Evolutionary conservation across 2,888 invertebrate species (phyloP).

Genomic region (Sinhomidia bicolor): DNA sequence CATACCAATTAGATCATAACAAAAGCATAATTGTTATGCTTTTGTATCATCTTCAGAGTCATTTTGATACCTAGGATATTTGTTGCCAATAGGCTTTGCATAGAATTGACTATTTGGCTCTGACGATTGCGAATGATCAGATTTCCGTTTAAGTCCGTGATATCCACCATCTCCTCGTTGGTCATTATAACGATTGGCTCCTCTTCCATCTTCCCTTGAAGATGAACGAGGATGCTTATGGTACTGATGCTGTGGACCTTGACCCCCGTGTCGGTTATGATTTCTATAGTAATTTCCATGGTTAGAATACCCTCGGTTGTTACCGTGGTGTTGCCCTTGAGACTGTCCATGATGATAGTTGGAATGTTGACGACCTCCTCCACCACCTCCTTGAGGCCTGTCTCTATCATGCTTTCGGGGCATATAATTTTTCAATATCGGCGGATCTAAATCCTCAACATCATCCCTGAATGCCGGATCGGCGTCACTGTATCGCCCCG

Average conservation of each 20-base stretch:
- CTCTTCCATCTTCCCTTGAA: neutral
- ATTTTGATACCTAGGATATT: neutral
- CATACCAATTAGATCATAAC: too few relatives aligned
- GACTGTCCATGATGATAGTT: neutral
- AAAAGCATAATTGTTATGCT: too few relatives aligned
- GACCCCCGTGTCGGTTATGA: neutral
- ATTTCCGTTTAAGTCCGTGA: neutral
- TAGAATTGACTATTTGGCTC: neutral
- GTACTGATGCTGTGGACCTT: neutral
- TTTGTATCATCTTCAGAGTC: neutral
- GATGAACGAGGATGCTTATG: neutral
- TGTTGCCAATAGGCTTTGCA: neutral
- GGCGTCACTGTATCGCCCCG: constrained; percentile 41
- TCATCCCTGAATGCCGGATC: constrained; percentile 42
- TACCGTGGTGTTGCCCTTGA: neutral
- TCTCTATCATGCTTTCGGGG: constrained; percentile 32
- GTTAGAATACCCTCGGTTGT: neutral
- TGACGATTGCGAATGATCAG: neutral
- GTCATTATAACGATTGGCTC: neutral
- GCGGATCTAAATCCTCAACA: neutral
- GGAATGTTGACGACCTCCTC: neutral
- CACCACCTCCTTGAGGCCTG: neutral
- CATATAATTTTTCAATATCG: constrained; percentile 4
- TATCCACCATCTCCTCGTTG: neutral
- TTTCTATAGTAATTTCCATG: constrained; percentile 4